These are phyloP conservation scores for Peromyscus eremicus DNA, from an alignment of 2,797 vertebrate genomes.

Conservation along the genomic window DNA sequence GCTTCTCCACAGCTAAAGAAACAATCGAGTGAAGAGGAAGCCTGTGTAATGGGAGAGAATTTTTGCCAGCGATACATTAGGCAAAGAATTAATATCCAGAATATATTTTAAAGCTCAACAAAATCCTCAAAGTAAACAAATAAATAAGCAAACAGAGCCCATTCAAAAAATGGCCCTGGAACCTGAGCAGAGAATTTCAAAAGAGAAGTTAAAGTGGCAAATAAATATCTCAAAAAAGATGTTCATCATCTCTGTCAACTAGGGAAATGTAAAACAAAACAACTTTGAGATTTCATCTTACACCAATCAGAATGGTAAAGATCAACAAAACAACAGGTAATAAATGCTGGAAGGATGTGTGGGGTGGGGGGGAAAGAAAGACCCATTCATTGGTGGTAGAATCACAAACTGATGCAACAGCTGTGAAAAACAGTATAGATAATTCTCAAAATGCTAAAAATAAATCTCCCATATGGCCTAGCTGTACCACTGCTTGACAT, in stretches of 20 bases:
- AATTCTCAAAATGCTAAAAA: background rate
- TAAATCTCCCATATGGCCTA: background rate
- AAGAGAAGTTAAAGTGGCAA: background rate
- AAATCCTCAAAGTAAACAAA: background rate
- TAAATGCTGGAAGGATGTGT: background rate
- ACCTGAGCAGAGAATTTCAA: background rate
- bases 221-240: background rate
- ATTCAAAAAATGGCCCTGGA: background rate
- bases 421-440: background rate
- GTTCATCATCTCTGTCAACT: background rate
- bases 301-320: background rate
- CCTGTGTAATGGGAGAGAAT: background rate
- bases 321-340: background rate
- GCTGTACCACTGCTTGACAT: background rate
- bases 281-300: background rate
- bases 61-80: background rate
- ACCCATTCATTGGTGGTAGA: too few relatives aligned
- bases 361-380: background rate
- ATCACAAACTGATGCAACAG: background rate
- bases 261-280: background rate
- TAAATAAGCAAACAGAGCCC: background rate
- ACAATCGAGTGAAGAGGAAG: background rate
- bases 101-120: background rate
- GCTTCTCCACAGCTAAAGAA: background rate
- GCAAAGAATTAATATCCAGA: background rate